Evolutionary conservation across 2,113 vertebrate genomes (phyloP), one percentile per base, ranked within the genome.

Genomic region (Dasyprocta punctata): DNA sequence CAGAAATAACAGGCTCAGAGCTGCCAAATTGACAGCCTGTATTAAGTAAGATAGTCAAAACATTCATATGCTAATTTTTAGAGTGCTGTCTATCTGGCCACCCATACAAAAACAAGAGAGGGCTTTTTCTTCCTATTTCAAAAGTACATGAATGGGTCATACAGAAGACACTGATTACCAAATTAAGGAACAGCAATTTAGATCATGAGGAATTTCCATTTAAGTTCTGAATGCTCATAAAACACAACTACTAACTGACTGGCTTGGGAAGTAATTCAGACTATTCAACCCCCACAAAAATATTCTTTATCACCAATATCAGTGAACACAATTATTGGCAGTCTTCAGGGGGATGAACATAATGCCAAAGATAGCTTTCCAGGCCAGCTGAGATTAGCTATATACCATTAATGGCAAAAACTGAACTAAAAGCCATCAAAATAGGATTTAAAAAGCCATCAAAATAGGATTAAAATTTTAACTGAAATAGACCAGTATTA

Each of bases 11-110:
- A 90, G 94, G 61, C 95, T 95, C 94, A 10, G 90, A 94, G 95
- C 97, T 98, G 96, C 97, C 97, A 98, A 97, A 83, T 88, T 98
- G 97, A 97, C 97, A 98, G 93, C 97, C 96, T 96, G 95, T 92
- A 96, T 97, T 97, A 96, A 98, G 67, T 81, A 61, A 98, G 71
- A 89, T 7, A 97, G 97, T 97, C 97, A 98, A 98, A 98, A 98
- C 97, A 98, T 95, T 96, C 97, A 96, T 93, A 97, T 97, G 97
- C 89, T 97, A 97, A 97, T 97, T 97, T 96, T 90, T 69, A 24
- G 94, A 97, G 95, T 87, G 96, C 97, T 96, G 88, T 89, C 97
- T 97, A 80, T 96, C 67, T 93, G 96, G 96, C 92, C 90, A 94
- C 75, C 75, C 84, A 77, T 69, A 69, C 58, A 81, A 95, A 97